Evolutionary conservation across 2,113 vertebrate genomes (phyloP), one percentile per base, ranked within the genome.

Genomic region (Oxygymnocypris stewartii): DNA sequence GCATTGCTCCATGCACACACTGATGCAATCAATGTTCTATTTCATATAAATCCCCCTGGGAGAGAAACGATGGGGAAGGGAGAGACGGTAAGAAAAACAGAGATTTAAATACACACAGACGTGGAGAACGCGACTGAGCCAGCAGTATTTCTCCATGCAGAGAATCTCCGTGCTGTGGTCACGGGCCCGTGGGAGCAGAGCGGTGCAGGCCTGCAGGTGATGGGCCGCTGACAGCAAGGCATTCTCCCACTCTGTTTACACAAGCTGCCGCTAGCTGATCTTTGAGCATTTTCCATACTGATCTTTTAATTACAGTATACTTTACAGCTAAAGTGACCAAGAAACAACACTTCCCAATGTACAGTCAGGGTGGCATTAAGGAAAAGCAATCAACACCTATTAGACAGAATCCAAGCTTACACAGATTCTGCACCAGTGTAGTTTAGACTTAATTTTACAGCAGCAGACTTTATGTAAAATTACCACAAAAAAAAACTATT

Each of bases 11-110:
- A 85, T 28, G 65, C 87, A 83, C 86, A 86, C 90, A 88, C 89
- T 87, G 88, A 91, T 90, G 88, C 91, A 93, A 91, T 90, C 91
- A 91, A 91, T 92, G 91, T 90, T 90, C 90, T 89, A 89, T 93
- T 92, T 92, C 91, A 91, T 89, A 88, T 84, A 63, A 89, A 86
- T 87, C 82, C 87, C 87, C 87, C 57, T 85, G 88, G 85, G 84
- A 65, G 82, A 63, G 79, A 85, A 54, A 77, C 37, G 85, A 63
- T 51, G 37, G 85, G 79, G 63, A 85, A 88, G 80, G 59, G 84
- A 47, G 31, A 10, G 67, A 25, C 28, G 25, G 80, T 16, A 23
- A 82, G 28, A 61, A 65, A 65, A 85, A 84, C 18, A 59, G 65
- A 20, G 59, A 79, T 76, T 51, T 23, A 71, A 59, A 47, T 44